phyloP scores from a whole-genome alignment of 2,797 vertebrate species.

The Malurus leucopterus region DNA sequence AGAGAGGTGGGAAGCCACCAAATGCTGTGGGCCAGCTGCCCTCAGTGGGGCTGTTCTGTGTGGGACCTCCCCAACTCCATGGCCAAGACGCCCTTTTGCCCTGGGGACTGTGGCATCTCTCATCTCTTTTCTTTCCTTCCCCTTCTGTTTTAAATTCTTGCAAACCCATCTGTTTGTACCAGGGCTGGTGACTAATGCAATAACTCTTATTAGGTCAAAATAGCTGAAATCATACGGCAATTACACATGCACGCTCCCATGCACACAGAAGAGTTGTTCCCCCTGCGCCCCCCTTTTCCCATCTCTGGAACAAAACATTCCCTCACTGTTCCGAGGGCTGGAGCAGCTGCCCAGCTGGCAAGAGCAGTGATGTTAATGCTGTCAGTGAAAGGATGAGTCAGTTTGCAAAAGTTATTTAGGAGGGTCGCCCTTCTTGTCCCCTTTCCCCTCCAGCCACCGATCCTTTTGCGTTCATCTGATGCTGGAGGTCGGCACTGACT shows the following conservation, averaged over 20 bases:
- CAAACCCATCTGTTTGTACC: slow-evolving; percentile 30
- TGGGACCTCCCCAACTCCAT: neutral
- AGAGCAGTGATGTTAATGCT: slow-evolving; percentile 60
- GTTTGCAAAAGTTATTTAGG: slow-evolving; percentile 45
- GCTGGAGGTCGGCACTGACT: neutral
- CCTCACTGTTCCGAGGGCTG: slow-evolving; percentile 53
- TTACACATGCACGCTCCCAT: slow-evolving; percentile 47
- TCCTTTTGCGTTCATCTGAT: neutral
- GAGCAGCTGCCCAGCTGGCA: slow-evolving; percentile 74
- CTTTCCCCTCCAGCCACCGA: slow-evolving; percentile 2
- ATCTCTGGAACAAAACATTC: slow-evolving; percentile 71
- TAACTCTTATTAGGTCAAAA: slow-evolving; percentile 57
- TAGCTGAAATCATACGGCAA: slow-evolving; percentile 67
- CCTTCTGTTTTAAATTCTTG: neutral
- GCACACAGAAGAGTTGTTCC: slow-evolving; percentile 32
- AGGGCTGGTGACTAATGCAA: slow-evolving; percentile 58
- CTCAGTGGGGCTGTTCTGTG: neutral
- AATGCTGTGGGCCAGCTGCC: neutral
- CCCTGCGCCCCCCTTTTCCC: neutral
- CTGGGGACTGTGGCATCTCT: neutral
- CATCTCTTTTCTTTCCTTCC: neutral
- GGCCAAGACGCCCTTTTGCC: neutral
- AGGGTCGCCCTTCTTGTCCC: neutral
- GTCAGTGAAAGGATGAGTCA: slow-evolving; percentile 70
- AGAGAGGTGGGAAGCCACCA: neutral